Percentiles rank a stretch among this genome's conserved stretches.
These are phyloP conservation scores for Perizoma flavofasciatum DNA, from an alignment of 2,888 invertebrate species.

Conservation along the genomic window DNA sequence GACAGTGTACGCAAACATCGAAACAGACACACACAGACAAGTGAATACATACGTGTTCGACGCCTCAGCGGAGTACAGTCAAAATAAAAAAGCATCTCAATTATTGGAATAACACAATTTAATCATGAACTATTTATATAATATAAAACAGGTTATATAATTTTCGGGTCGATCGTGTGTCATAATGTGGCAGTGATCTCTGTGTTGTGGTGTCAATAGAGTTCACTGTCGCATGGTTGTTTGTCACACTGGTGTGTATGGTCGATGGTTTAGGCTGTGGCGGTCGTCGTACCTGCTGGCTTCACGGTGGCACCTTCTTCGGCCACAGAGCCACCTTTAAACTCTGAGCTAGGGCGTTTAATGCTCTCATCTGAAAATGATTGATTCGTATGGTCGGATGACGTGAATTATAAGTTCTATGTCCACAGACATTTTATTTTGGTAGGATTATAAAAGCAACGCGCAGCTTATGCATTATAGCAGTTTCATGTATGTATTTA, in stretches of 20 bases:
- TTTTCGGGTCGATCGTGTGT: constrained; percentile 77
- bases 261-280: constrained; percentile 77
- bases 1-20: constrained; percentile 80
- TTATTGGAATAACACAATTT: constrained; percentile 84
- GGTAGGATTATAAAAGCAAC: constrained; percentile 6
- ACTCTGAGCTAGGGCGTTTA: constrained; percentile 94
- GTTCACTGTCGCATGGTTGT: constrained; percentile 74
- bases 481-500: background rate
- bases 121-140: constrained; percentile 81
- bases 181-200: constrained; percentile 77
- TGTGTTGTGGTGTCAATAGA: constrained; percentile 55
- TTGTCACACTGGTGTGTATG: constrained; percentile 76
- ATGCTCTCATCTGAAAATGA: constrained; percentile 88
- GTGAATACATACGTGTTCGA: constrained; percentile 82
- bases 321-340: constrained; percentile 86
- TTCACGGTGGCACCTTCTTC: constrained; percentile 73
- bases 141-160: constrained; percentile 82
- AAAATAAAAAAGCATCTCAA: constrained; percentile 83
- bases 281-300: constrained; percentile 78
- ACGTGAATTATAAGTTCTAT: constrained; percentile 70
- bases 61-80: constrained; percentile 82
- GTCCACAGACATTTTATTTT: constrained; percentile 47
- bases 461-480: constrained; percentile 9
- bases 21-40: constrained; percentile 82
- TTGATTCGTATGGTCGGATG: constrained; percentile 77